Conservation (phyloP, 2,888 invertebrate species). For the Entomobrya proxima region DNA sequence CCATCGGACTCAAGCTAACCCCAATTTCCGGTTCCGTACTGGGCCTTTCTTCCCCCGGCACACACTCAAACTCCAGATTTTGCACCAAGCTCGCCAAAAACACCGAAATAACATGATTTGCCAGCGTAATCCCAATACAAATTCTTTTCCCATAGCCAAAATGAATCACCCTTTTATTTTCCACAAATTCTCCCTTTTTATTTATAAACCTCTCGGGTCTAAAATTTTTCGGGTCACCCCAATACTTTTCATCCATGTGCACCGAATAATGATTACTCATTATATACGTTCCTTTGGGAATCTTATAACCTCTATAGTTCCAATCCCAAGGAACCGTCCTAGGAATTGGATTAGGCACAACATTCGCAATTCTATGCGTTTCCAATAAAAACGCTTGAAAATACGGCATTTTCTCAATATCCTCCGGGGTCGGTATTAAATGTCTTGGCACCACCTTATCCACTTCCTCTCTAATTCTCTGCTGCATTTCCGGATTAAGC, state of each 20-base stretch:
- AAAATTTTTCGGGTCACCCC: conserved; percentile 56
- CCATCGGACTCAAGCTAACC: conserved; percentile 55
- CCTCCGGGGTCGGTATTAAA: conserved; percentile 37
- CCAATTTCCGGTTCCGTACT: conserved; percentile 65
- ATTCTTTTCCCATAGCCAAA: conserved; percentile 66
- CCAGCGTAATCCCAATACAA: conserved; percentile 64
- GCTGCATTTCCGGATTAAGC: conserved; percentile 34
- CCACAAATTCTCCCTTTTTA: conserved; percentile 63
- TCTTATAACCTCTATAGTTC: conserved; percentile 51
- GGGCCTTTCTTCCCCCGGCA: conserved; percentile 53
- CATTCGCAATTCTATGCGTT: conserved; percentile 57
- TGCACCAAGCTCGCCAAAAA: conserved; percentile 53
- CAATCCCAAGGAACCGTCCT: conserved; percentile 43
- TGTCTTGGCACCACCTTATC: conserved; percentile 17
- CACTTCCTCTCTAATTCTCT: conserved; percentile 19
- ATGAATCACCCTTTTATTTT: conserved; percentile 54
- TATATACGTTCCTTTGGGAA: conserved; percentile 57
- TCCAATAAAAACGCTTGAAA: conserved; percentile 65
- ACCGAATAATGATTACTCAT: conserved; percentile 63
- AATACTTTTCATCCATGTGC: conserved; percentile 52
- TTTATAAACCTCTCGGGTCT: conserved; percentile 63
- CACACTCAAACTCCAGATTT: conserved; percentile 53
- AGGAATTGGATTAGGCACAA: conserved; percentile 66
- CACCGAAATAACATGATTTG: conserved; percentile 52
- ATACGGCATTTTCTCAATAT: conserved; percentile 61